These are phyloP conservation scores for Hydrochoerus hydrochaeris DNA, from an alignment of 2,113 vertebrate species.

Conservation along the genomic window DNA sequence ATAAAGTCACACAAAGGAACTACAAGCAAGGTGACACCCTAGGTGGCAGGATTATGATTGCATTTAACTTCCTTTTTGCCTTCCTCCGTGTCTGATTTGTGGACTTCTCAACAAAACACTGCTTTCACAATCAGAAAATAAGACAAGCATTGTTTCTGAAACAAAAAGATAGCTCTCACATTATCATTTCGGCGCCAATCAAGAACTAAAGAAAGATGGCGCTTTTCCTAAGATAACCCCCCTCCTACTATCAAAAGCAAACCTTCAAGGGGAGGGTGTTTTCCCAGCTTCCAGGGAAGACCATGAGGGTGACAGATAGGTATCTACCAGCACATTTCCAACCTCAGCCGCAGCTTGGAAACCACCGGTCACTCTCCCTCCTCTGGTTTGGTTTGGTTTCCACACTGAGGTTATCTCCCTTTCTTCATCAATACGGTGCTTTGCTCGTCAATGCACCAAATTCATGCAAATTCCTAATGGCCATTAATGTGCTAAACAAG, in stretches of 20 bases:
- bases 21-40: not conserved
- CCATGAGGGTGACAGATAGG: conserved; percentile 72
- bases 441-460: not conserved
- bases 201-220: conserved; percentile 74
- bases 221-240: too few relatives aligned
- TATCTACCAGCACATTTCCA: conserved; percentile 80
- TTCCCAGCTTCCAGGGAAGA: conserved; percentile 83
- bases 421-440: not conserved
- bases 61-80: not conserved
- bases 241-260: too few relatives aligned
- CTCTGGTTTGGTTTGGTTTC: conserved; percentile 1
- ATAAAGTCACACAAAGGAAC: not conserved
- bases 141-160: conserved; percentile 19
- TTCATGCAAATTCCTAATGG: not conserved
- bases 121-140: conserved; percentile 10
- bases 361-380: conserved; percentile 57
- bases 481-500: not conserved
- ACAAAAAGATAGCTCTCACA: not conserved
- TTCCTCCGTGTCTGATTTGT: not conserved
- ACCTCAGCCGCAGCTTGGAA: not conserved
- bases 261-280: conserved; percentile 80
- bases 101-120: not conserved
- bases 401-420: not conserved
- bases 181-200: conserved; percentile 85
- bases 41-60: rapidly evolving